phyloP scores from a whole-genome alignment of 64 coral and sea anemone species.

The Dendronephthya gigantea region DNA sequence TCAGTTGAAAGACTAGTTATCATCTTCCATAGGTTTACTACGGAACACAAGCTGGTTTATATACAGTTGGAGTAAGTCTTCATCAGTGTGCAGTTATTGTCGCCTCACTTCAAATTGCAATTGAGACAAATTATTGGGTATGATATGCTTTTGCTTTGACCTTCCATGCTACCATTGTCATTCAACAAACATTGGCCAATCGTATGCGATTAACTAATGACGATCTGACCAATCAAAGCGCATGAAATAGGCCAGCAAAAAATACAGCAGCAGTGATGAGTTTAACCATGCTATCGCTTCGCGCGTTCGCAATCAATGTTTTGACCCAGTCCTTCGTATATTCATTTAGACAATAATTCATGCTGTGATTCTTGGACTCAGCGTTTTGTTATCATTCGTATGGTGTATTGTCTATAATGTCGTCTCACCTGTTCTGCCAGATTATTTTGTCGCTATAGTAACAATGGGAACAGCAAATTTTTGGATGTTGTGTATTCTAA shows the following conservation, averaged over 20 bases:
- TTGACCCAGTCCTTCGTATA: not conserved
- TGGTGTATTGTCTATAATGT: slow-evolving; percentile 15
- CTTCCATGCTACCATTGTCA: too few species aligned
- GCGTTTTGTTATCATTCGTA: not conserved
- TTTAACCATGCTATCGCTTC: too few species aligned
- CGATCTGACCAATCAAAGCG: too few species aligned
- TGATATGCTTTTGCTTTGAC: too few species aligned
- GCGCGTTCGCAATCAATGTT: not conserved
- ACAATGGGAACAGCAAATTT: not conserved
- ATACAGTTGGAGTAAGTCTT: slow-evolving; percentile 78
- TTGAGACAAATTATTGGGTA: slow-evolving; percentile 78
- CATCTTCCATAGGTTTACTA: slow-evolving; percentile 80
- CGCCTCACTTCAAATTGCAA: slow-evolving; percentile 65
- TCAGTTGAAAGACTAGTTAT: too few species aligned
- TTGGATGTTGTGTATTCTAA: not conserved
- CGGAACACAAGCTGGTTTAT: slow-evolving; percentile 33
- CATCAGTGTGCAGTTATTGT: slow-evolving; percentile 84
- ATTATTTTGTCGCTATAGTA: not conserved
- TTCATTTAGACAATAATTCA: not conserved
- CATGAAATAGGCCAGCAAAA: too few species aligned
- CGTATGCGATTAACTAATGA: too few species aligned
- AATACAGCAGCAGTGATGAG: too few species aligned
- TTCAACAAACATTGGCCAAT: too few species aligned
- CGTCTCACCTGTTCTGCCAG: not conserved
- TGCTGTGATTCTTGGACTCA: not conserved